Evolutionary conservation across 2,113 vertebrate genomes (phyloP).

Genomic region (Agapornis roseicollis): DNA sequence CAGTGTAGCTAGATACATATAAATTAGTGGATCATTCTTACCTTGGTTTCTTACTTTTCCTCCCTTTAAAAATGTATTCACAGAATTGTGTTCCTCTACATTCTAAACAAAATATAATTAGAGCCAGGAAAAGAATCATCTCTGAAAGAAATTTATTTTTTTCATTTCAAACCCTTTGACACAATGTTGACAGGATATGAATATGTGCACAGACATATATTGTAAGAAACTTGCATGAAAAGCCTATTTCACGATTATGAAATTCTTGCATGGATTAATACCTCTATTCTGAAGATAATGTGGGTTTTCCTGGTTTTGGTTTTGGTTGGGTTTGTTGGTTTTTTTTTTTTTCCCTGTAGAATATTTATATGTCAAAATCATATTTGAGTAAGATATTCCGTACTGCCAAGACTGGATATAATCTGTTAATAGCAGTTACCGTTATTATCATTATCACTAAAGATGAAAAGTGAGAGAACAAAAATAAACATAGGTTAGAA

Average conservation of each 20-base stretch:
- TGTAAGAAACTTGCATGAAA: neutral
- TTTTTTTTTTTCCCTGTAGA: neutral
- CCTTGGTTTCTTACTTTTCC: neutral
- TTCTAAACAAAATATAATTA: neutral
- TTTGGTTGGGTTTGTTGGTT: neutral
- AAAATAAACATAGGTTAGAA: no score
- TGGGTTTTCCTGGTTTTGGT: no score
- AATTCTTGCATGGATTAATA: neutral
- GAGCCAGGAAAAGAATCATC: accelerated
- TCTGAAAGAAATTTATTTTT: neutral
- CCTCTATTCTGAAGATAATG: neutral
- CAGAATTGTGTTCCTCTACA: neutral
- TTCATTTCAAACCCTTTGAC: neutral
- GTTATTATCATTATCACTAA: neutral
- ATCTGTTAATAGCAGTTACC: neutral
- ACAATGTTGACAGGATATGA: neutral
- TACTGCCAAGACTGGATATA: neutral
- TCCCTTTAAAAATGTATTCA: neutral
- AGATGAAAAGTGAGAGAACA: neutral
- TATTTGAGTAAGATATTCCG: neutral
- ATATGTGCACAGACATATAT: neutral
- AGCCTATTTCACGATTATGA: neutral
- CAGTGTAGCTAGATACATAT: neutral
- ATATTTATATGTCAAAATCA: neutral
- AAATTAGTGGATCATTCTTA: neutral